A percentile compares a stretch with the other conserved stretches of the same genome.
phyloP scores from a whole-genome alignment of 2,797 vertebrate genomes.

The Notolepis coatsorum region DNA sequence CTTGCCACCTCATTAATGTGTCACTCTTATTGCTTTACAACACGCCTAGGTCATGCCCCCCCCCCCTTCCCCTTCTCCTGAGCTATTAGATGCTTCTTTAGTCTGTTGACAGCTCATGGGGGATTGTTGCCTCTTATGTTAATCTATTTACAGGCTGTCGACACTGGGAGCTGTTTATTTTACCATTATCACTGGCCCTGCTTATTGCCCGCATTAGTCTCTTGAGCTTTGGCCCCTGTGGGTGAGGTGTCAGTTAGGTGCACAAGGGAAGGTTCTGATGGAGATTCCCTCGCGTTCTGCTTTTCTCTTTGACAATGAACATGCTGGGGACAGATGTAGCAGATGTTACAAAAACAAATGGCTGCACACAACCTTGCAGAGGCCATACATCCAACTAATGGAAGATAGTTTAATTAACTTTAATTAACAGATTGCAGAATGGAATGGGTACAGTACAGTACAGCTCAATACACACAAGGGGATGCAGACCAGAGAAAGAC shows the following conservation, averaged over 20 bases:
- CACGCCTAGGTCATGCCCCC: constrained; percentile 19
- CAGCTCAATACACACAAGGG: too few relatives aligned
- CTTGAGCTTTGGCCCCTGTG: constrained; percentile 30
- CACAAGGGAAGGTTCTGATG: neutral
- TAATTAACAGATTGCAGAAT: too few relatives aligned
- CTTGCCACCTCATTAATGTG: neutral
- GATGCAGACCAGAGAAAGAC: too few relatives aligned
- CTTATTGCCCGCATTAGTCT: constrained; percentile 67
- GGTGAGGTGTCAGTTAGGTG: constrained; percentile 24
- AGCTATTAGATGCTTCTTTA: constrained; percentile 29
- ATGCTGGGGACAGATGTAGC: too few relatives aligned
- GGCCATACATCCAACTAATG: too few relatives aligned
- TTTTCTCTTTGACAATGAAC: constrained; percentile 34
- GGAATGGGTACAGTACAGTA: too few relatives aligned
- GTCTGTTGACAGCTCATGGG: constrained; percentile 17
- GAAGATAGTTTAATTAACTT: too few relatives aligned
- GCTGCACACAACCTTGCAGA: too few relatives aligned
- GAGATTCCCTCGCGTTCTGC: too few relatives aligned
- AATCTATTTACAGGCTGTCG: constrained; percentile 26
- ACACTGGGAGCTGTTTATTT: constrained; percentile 40
- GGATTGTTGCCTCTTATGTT: constrained; percentile 32
- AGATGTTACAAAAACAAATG: too few relatives aligned
- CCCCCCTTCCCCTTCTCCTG: too few relatives aligned
- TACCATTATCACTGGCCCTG: constrained; percentile 31
- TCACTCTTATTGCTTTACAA: constrained; percentile 18